Percentiles rank a stretch among this genome's conserved stretches.
Conservation (phyloP, 1,140 invertebrate species). For the Nasonia vitripennis region DNA sequence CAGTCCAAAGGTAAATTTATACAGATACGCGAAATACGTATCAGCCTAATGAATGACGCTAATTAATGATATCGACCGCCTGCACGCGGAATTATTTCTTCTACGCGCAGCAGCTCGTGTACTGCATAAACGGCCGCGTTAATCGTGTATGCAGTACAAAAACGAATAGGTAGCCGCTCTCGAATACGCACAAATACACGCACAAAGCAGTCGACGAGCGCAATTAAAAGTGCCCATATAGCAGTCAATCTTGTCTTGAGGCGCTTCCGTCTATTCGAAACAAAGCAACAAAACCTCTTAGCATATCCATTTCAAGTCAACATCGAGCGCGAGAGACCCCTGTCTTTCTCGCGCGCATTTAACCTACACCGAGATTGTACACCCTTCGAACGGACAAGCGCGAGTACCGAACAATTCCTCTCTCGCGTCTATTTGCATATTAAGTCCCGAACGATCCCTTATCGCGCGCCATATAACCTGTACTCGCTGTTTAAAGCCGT, state of each 20-base stretch:
- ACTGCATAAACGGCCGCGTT: no score
- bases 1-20: no score
- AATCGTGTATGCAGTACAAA: no score
- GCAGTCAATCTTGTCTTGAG: not conserved
- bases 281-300: not conserved
- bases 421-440: not conserved
- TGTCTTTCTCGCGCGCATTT: not conserved
- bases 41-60: no score
- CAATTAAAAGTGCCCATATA: not conserved
- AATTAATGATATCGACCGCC: no score
- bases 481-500: not conserved
- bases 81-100: no score
- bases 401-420: not conserved
- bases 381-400: not conserved
- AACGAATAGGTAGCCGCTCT: no score
- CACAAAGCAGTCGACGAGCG: not conserved
- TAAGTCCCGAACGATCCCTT: not conserved
- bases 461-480: not conserved
- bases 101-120: no score
- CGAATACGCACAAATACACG: not conserved
- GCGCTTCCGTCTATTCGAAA: not conserved
- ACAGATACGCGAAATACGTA: no score
- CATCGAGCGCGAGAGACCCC: not conserved
- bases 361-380: not conserved
- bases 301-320: not conserved